phyloP scores from a whole-genome alignment of 2,888 invertebrate genomes.

The Tuberolachnus salignus region DNA sequence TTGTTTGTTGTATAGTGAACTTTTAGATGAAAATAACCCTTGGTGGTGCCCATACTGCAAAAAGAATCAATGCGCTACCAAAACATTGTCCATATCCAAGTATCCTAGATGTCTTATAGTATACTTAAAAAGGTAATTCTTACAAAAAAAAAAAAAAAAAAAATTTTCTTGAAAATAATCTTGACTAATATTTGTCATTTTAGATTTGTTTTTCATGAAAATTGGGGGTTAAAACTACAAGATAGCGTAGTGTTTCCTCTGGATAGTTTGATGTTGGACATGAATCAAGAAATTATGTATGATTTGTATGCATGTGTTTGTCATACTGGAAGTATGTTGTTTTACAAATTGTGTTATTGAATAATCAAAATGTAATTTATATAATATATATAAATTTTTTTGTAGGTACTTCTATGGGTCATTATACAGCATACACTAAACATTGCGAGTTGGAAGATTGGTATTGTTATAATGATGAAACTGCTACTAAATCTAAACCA shows the following conservation, averaged over 20 bases:
- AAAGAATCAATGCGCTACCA: constrained; percentile 69
- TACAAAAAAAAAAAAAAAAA: constrained; percentile 14
- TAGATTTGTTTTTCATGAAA: constrained; percentile 71
- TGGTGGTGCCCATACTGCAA: constrained; percentile 72
- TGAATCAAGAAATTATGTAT: constrained; percentile 64
- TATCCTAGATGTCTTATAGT: constrained; percentile 71
- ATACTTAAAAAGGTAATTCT: constrained; percentile 68
- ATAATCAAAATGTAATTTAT: background rate
- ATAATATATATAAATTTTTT: constrained; percentile 33
- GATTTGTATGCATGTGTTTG: constrained; percentile 71
- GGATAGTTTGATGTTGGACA: constrained; percentile 66
- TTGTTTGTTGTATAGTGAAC: constrained; percentile 65
- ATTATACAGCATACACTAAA: constrained; percentile 69
- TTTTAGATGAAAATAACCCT: constrained; percentile 70
- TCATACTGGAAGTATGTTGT: constrained; percentile 69
- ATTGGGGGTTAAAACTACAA: constrained; percentile 69
- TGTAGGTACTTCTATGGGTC: constrained; percentile 68
- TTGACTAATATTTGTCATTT: constrained; percentile 57
- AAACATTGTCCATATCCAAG: constrained; percentile 70
- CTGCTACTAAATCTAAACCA: constrained; percentile 66
- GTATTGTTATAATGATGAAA: constrained; percentile 71
- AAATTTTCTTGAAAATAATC: background rate
- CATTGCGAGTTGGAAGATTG: constrained; percentile 67
- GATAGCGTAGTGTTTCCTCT: constrained; percentile 70
- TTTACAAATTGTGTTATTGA: background rate